These are phyloP conservation scores for Crotalus tigris DNA, from an alignment of 2,113 vertebrate species.

Conservation along the genomic window DNA sequence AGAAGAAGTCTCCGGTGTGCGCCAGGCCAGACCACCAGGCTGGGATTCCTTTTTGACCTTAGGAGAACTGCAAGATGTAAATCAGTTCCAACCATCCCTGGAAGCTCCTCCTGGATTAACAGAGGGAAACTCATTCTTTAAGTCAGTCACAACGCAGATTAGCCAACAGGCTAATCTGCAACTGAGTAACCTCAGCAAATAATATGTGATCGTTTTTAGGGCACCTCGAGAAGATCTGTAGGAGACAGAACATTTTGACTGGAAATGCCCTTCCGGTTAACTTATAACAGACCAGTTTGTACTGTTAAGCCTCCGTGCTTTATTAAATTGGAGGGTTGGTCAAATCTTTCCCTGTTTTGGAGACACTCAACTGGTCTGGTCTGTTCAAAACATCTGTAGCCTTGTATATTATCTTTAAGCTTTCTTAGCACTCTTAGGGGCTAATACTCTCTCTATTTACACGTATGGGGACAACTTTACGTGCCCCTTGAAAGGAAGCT, in stretches of 20 bases:
- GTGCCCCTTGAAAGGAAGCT: neutral
- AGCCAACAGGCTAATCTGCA: neutral
- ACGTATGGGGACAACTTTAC: neutral
- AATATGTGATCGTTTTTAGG: neutral
- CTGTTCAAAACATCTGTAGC: neutral
- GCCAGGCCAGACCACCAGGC: neutral
- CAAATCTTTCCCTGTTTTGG: neutral
- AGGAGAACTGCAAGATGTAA: neutral
- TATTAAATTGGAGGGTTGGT: neutral
- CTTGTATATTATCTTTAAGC: neutral
- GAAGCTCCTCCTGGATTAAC: neutral
- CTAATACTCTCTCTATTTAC: neutral
- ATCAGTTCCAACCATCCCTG: neutral
- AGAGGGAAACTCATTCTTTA: neutral
- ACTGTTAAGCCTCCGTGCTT: neutral
- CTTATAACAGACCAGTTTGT: neutral
- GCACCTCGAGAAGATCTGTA: neutral
- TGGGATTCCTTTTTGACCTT: neutral
- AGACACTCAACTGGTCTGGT: neutral
- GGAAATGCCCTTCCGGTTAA: neutral
- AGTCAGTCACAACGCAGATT: neutral
- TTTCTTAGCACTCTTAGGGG: neutral
- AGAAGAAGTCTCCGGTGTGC: neutral
- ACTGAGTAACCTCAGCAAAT: neutral
- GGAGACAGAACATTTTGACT: neutral